These are phyloP conservation scores for Laticauda colubrina DNA, from an alignment of 2,113 vertebrate species.

Conservation along the genomic window DNA sequence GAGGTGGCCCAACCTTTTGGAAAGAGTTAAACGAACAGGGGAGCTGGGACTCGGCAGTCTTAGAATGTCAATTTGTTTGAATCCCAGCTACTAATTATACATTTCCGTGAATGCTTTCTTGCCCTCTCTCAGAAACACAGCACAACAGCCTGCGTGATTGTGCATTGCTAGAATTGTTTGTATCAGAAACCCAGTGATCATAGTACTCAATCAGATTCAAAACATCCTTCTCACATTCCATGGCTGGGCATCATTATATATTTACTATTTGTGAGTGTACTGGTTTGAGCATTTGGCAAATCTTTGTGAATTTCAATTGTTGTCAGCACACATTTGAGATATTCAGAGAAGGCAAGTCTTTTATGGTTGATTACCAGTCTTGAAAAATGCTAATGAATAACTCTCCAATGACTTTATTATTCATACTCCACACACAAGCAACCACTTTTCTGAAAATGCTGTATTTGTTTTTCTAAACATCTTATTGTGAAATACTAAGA, in stretches of 20 bases:
- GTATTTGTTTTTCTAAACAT: constrained; percentile 48
- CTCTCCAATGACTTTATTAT: constrained; percentile 51
- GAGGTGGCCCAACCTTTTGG: constrained; percentile 6
- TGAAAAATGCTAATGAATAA: constrained; percentile 46
- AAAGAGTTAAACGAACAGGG: constrained; percentile 19
- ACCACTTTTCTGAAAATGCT: constrained; percentile 35
- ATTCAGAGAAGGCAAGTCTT: constrained; percentile 57
- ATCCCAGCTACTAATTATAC: constrained; percentile 8
- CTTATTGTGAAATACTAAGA: constrained; percentile 40
- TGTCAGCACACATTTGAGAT: constrained; percentile 50
- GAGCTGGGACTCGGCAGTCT: constrained; percentile 1
- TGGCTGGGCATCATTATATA: constrained; percentile 2
- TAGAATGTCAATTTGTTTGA: background rate
- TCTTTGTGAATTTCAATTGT: constrained; percentile 55
- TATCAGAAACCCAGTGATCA: constrained; percentile 7
- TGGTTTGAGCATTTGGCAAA: constrained; percentile 45
- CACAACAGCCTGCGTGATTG: background rate
- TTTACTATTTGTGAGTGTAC: constrained; percentile 33
- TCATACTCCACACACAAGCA: constrained; percentile 22
- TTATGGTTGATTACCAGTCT: constrained; percentile 48
- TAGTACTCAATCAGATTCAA: constrained; percentile 16
- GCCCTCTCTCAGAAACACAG: background rate
- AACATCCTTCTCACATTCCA: constrained; percentile 20
- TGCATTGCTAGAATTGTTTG: constrained; percentile 29
- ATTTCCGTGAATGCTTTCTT: background rate